These are phyloP conservation scores for Gymnoscopelus microlampas DNA, from an alignment of 2,797 vertebrate genomes.

Conservation along the genomic window DNA sequence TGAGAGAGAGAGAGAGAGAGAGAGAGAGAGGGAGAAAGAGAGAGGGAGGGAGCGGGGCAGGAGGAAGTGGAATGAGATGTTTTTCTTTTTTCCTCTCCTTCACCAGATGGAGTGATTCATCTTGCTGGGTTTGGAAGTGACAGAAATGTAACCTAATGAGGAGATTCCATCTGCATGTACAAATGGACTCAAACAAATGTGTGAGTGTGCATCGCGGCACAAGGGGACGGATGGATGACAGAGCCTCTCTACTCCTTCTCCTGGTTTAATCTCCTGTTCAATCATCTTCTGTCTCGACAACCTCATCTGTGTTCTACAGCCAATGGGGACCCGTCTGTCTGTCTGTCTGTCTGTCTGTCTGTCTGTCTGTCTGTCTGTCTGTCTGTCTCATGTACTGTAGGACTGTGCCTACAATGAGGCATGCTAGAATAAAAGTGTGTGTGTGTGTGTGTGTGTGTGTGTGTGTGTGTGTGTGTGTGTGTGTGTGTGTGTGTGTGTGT, in stretches of 20 bases:
- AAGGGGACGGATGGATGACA: conserved; percentile 1
- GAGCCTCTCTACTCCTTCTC: neutral
- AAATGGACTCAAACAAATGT: conserved; percentile 51
- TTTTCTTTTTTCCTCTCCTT: neutral
- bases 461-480: neutral
- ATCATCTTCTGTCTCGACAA: conserved; percentile 11
- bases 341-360: conserved; percentile 5
- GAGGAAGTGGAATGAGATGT: conserved; percentile 36
- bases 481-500: neutral
- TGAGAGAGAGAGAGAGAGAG: conserved; percentile 31
- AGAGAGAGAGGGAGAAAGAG: conserved; percentile 18
- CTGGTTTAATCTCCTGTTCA: neutral
- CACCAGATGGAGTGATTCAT: conserved; percentile 67
- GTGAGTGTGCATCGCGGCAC: neutral
- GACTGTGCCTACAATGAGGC: neutral
- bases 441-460: neutral
- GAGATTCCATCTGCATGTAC: conserved; percentile 56
- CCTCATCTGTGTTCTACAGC: conserved; percentile 15
- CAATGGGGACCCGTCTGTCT: conserved; percentile 5
- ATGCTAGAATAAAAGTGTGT: neutral
- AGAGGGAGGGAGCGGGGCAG: neutral
- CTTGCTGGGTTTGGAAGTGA: conserved; percentile 63
- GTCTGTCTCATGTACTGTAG: conserved; percentile 10
- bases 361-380: conserved; percentile 1
- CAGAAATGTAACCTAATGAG: conserved; percentile 67